Evolutionary conservation across 2,888 invertebrate species (phyloP), one percentile per base, ranked within the genome.

Genomic region (Sepioteuthis lessoniana): DNA sequence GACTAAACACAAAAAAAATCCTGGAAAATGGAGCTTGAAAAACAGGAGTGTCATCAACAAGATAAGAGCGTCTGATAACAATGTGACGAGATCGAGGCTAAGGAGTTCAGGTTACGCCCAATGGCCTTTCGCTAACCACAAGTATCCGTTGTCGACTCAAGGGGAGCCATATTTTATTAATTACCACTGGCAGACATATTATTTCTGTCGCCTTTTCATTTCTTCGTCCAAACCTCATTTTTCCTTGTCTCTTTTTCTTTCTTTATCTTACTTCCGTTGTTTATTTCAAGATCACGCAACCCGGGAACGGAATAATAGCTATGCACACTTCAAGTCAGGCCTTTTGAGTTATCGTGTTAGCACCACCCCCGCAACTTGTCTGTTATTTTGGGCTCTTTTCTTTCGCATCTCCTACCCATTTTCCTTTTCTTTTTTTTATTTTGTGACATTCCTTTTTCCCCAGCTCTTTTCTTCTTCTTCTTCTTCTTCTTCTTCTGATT

Each of bases 71-170:
- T 76, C n/a, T 13, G 76, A 76, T 76, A 76, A 76, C 76, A 76
- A 76, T 76, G 76, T 76, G 76, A 76, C n/a, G 55, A 55, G 55
- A 55, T 21, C 55, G 55, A 55, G 55, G 76, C 76, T 76, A 76
- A 76, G 76, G n/a, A 76, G 76, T 76, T 76, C n/a, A 35, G n/a
- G 76, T 76, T 76, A 76, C 76, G 76, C 76, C 76, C 76, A 76
- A n/a, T 76, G 76, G 76, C n/a, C 76, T 76, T n/a, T 76, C 76
- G n/a, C 76, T 76, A 76, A 76, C 76, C 76, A n/a, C 76, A 76
- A 76, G 76, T 76, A 76, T 76, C n/a, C 76, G n/a, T 76, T 76
- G 76, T 76, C 76, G 76, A 76, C n/a, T 76, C 76, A 76, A 76
- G 76, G n/a, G 76, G 76, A 16, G 76, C 16, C 76, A 76, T 35